phyloP scores from a whole-genome alignment of 2,888 invertebrate genomes.

The Campoplex capitator region DNA sequence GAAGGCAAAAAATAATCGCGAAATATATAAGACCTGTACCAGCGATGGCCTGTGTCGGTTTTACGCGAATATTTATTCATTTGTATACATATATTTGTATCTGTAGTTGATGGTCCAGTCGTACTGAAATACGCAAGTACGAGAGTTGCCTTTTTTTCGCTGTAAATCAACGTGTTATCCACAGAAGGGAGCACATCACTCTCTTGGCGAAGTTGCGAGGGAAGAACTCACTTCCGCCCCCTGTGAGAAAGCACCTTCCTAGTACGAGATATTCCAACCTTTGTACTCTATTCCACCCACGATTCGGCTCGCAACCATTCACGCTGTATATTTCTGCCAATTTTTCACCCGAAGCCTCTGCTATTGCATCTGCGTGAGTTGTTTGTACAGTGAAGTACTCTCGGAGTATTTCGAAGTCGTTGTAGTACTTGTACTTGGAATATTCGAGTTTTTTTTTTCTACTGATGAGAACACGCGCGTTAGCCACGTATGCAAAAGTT shows the following conservation, averaged over 20 bases:
- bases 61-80: conserved; percentile 11
- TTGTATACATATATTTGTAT: not conserved
- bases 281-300: conserved; percentile 71
- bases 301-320: conserved; percentile 42
- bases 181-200: conserved; percentile 70
- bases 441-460: no score
- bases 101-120: conserved; percentile 34
- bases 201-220: conserved; percentile 25
- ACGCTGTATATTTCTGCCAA: not conserved
- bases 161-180: conserved; percentile 82
- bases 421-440: no score
- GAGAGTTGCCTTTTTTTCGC: conserved; percentile 75
- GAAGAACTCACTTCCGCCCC: conserved; percentile 64
- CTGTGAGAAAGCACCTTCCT: conserved; percentile 40
- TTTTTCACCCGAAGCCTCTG: not conserved
- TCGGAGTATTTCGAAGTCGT: no score
- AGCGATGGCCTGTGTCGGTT: conserved; percentile 1
- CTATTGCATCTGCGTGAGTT: not conserved
- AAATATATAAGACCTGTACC: not conserved
- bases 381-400: no score
- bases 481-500: no score
- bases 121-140: conserved; percentile 52
- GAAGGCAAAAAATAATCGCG: conserved; percentile 6
- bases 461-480: no score
- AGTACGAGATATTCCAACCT: conserved; percentile 59